Base-by-base conservation (phyloP, 2,797 vertebrate genomes). In the Sebastes variabilis region DNA sequence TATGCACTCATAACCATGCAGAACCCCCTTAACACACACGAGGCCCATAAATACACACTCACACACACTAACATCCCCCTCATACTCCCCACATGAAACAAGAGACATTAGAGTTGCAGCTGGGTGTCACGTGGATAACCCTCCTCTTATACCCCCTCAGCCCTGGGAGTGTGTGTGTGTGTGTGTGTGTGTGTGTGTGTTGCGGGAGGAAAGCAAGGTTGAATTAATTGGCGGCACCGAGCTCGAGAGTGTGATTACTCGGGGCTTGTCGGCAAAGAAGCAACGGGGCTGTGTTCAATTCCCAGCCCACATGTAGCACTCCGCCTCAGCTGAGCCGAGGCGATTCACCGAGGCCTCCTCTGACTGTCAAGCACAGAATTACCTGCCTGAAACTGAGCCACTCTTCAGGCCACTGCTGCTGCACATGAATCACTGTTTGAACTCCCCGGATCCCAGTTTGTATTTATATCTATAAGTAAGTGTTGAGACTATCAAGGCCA, bases 201-300 rank as follows among this genome's bases (percentile, higher is more conserved):
- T 94, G 90, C 84, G 86, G 87, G 91, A 42, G 84, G 89, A 93
- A 88, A 88, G 85, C 61, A 25, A 88, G 91, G 88, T 82, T 94
- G 95, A 96, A 96, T 96, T 96, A 96, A 97, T 97, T 96, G 95
- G 85, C 90, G 87, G 83, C 77, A 89, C 77, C 58, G 80, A 86
- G 84, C 88, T 77, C 90, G 78, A 93, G 91, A 95, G 94, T 94
- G 94, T 95, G 94, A 96, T 96, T 95, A 90, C 34, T 93, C 89
- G 83, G 95, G 92, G 89, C 96, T 94, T 96, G 96, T 95, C 92
- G 70, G 74, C 82, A 91, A 92, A 92, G 95, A 93, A 90, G 91
- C 92, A 88, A 88, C 67, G 89, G 76, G 93, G 90, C 93, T 83
- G 76, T 72, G 89, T 87, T 92, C 87, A 95, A 94, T 93, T 94